Conservation (phyloP, 2,797 vertebrate species). For the Notamacropus eugenii region DNA sequence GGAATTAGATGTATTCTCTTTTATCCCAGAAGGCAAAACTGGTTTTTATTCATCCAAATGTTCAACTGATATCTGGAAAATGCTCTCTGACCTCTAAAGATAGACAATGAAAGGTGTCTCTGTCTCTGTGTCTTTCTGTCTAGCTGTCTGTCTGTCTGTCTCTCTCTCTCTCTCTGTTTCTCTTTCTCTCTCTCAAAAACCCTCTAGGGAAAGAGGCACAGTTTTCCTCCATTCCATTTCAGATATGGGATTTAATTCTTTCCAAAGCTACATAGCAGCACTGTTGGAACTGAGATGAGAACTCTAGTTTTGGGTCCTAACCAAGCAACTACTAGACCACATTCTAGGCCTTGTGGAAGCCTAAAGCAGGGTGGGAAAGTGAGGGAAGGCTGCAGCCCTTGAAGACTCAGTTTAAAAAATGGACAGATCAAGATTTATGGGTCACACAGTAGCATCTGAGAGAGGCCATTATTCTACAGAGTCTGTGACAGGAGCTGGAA, state of each 20-base stretch:
- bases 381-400: neutral
- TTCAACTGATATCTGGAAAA: neutral
- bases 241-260: neutral
- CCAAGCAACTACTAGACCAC: neutral
- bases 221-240: neutral
- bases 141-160: neutral
- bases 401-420: neutral
- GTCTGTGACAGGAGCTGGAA: neutral
- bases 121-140: neutral
- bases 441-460: neutral
- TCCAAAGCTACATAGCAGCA: neutral
- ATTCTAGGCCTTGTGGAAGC: neutral
- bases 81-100: neutral
- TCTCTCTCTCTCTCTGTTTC: neutral
- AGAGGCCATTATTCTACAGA: neutral
- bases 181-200: neutral
- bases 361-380: neutral
- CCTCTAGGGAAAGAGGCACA: neutral
- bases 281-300: neutral
- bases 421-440: neutral
- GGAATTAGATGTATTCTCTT: neutral
- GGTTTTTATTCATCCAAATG: neutral
- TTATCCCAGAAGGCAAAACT: neutral
- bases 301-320: neutral
- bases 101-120: neutral